Base-by-base conservation (phyloP, 2,888 invertebrate species). In the Philhelius pedissequus region DNA sequence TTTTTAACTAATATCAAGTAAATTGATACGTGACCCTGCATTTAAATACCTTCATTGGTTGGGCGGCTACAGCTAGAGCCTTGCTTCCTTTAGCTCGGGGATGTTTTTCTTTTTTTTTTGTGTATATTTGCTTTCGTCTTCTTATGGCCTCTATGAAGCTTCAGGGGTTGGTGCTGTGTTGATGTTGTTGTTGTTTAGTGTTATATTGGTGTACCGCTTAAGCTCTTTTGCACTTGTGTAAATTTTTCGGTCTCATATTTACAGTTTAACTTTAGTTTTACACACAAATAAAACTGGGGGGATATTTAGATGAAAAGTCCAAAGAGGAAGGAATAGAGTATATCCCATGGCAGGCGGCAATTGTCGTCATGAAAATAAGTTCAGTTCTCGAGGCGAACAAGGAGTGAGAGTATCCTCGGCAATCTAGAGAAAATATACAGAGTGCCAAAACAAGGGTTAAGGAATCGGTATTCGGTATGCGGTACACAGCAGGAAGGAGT, bases 11-110 rank as follows among this genome's bases (percentile, higher is more conserved):
- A 89, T 89, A 89, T 88, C 89, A 89, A 90, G 89, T 89, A 90
- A 89, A 89, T 89, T 90, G 89, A 89, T 89, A 89, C 90, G 89
- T 89, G 89, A 89, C 89, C 90, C 89, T 88, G 90, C 89, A 89
- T 90, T 89, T 89, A 89, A 90, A 90, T 90, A 88, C 89, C 88
- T 88, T 89, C 89, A 90, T 89, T 90, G 89, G 87, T 87, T 87
- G 87, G 80, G 86, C 81, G 56, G 30, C 35, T 62, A 35, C 27
- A 27, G 52, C 43, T 25, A n/a, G n/a, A 48, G 27, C 11, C 9
- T 25, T 27, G 20, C 73, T 40, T 52, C 30, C 52, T 38, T 50
- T 62, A 35, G 74, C 22, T 66, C 32, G 43, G 32, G 74, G 69
- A 60, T 64, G 64, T 48, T 78, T 40, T 38, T 71, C 62, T 64